Percentiles rank a stretch among this genome's conserved stretches.
Conservation (phyloP, 2,113 vertebrate genomes). For the Petromus typicus region DNA sequence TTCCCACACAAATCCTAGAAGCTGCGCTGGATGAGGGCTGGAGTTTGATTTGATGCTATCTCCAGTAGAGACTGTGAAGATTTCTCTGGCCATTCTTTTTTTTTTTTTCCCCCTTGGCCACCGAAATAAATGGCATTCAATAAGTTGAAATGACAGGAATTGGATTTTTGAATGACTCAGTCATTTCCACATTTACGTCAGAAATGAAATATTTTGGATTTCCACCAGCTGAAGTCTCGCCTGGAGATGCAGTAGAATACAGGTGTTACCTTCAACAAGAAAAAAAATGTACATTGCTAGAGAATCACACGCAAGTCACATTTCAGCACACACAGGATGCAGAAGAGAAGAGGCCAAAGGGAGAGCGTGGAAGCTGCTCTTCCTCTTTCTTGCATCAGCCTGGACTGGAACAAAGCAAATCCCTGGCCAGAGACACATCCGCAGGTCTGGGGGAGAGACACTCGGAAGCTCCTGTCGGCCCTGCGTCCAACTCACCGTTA, state of each 20-base stretch:
- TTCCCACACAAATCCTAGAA: neutral
- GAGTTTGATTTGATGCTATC: slow-evolving; percentile 67
- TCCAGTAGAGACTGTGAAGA: slow-evolving; percentile 57
- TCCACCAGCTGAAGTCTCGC: neutral
- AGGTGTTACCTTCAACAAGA: slow-evolving; percentile 15
- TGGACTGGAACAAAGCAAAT: slow-evolving; percentile 56
- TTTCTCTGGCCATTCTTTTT: slow-evolving; percentile 63
- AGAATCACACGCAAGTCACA: neutral
- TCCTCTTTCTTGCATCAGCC: neutral
- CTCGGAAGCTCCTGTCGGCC: slow-evolving; percentile 77
- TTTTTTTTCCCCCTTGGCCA: slow-evolving; percentile 32
- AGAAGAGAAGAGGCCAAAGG: neutral
- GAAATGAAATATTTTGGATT: slow-evolving; percentile 20
- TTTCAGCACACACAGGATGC: slow-evolving; percentile 11
- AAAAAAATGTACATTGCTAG: neutral
- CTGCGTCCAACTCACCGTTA: slow-evolving; percentile 87
- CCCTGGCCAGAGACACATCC: slow-evolving; percentile 70
- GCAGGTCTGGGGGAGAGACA: slow-evolving; percentile 79
- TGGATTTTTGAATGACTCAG: neutral
- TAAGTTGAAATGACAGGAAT: neutral
- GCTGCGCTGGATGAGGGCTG: slow-evolving; percentile 64
- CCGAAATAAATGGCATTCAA: slow-evolving; percentile 59
- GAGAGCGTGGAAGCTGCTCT: neutral
- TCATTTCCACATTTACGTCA: neutral
- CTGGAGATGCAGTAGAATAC: neutral